These are phyloP conservation scores for Mechanitis mazaeus DNA, from an alignment of 2,888 invertebrate genomes.

Conservation along the genomic window DNA sequence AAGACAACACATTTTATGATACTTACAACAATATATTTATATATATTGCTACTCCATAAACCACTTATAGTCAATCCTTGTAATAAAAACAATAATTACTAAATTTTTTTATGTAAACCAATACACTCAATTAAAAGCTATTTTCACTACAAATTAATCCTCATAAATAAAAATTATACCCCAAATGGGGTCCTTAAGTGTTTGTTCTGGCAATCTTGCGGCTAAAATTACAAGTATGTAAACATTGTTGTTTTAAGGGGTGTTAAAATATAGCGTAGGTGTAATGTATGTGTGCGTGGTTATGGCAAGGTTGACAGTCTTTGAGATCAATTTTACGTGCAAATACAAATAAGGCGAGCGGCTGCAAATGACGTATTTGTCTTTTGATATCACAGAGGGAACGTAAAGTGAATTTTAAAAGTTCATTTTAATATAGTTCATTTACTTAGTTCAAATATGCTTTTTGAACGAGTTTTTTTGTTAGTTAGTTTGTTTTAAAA, in stretches of 20 bases:
- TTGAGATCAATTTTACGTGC: constrained; percentile 21
- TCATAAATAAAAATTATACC: constrained; percentile 5
- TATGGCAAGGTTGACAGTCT: constrained; percentile 11
- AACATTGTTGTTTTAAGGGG: constrained; percentile 13
- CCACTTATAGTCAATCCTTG: no score
- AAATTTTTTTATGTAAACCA: no score
- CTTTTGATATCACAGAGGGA: constrained; percentile 33
- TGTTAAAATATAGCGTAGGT: neutral
- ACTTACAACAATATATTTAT: no score
- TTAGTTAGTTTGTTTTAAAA: no score
- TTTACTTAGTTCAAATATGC: no score
- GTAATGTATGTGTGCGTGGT: constrained; percentile 12
- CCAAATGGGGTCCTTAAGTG: constrained; percentile 7
- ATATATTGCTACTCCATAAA: no score
- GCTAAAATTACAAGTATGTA: constrained; percentile 23
- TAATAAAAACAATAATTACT: no score
- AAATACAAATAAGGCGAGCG: constrained; percentile 30
- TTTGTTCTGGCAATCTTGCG: constrained; percentile 18
- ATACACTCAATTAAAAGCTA: no score
- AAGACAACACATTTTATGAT: no score
- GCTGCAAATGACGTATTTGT: constrained; percentile 39
- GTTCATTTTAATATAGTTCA: no score
- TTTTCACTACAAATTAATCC: constrained; percentile 12
- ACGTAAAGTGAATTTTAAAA: neutral
- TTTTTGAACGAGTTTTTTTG: no score